phyloP scores from a whole-genome alignment of 2,113 vertebrate genomes.

The Marcusenius ussheri region DNA sequence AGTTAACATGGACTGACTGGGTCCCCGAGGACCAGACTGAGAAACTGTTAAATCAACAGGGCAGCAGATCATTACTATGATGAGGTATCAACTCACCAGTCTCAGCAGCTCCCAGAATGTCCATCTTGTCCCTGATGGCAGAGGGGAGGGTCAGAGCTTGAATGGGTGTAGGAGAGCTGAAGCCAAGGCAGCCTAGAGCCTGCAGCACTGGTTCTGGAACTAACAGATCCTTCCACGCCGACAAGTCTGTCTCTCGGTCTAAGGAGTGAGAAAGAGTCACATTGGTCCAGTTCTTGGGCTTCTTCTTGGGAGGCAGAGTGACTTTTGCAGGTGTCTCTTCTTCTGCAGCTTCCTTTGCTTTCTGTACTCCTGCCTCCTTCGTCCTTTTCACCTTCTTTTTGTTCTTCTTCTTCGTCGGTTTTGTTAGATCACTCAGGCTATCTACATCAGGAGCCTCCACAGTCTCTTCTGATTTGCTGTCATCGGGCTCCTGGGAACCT shows the following conservation, averaged over 20 bases:
- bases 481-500: not conserved
- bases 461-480: conserved; percentile 2
- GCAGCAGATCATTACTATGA: not conserved
- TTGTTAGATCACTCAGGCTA: not conserved
- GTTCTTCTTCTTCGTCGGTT: conserved; percentile 43
- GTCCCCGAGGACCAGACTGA: not conserved
- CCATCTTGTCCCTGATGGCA: conserved; percentile 85
- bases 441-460: not conserved
- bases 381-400: conserved; percentile 50
- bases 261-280: conserved; percentile 41
- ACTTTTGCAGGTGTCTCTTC: conserved; percentile 23
- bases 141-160: conserved; percentile 81
- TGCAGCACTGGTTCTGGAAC: conserved; percentile 74
- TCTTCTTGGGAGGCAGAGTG: conserved; percentile 47
- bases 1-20: not conserved
- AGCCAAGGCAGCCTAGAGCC: conserved; percentile 81
- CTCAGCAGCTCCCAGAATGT: conserved; percentile 90
- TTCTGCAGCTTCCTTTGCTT: conserved; percentile 9
- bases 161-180: conserved; percentile 82
- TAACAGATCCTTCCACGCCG: conserved; percentile 84
- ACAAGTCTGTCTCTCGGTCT: conserved; percentile 64
- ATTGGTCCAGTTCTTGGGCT: conserved; percentile 73
- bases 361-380: conserved; percentile 26
- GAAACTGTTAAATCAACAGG: not conserved
- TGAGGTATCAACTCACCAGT: conserved; percentile 65